Evolutionary conservation across 2,797 vertebrate genomes (phyloP).

Genomic region (Helostoma temminkii): DNA sequence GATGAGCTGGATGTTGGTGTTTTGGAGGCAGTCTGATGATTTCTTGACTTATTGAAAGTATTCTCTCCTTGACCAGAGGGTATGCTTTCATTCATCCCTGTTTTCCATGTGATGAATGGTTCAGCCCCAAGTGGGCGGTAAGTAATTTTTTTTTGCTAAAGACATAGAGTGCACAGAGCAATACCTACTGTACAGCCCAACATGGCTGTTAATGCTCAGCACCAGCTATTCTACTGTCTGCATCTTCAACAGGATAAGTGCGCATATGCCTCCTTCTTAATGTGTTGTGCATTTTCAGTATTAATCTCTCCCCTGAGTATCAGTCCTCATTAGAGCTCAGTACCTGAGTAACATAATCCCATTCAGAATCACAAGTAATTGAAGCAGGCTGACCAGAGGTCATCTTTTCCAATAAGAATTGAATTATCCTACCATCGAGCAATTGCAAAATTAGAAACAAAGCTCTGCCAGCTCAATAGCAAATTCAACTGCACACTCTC

Average conservation of each 20-base stretch:
- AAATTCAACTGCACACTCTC: slow-evolving; percentile 57
- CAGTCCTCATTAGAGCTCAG: slow-evolving; percentile 66
- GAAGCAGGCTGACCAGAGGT: slow-evolving; percentile 57
- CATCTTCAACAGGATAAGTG: slow-evolving; percentile 29
- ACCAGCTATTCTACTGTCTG: slow-evolving; percentile 11
- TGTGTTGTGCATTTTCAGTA: slow-evolving; percentile 31
- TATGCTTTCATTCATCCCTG: slow-evolving; percentile 70
- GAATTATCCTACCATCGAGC: slow-evolving; percentile 55
- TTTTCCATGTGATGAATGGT: slow-evolving; percentile 67
- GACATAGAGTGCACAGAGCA: slow-evolving; percentile 6
- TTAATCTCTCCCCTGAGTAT: slow-evolving; percentile 66
- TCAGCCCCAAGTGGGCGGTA: slow-evolving; percentile 69
- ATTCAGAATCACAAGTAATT: slow-evolving; percentile 57
- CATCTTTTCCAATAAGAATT: slow-evolving; percentile 63
- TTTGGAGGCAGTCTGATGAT: slow-evolving; percentile 75
- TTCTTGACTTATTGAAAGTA: slow-evolving; percentile 80
- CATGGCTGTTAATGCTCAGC: slow-evolving; percentile 21
- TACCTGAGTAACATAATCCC: slow-evolving; percentile 72
- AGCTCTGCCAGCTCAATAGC: slow-evolving; percentile 45
- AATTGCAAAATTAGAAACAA: slow-evolving; percentile 43
- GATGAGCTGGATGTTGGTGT: slow-evolving; percentile 71
- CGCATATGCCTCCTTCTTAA: slow-evolving; percentile 16
- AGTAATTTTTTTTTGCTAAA: slow-evolving; percentile 65
- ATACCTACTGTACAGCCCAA: slow-evolving; percentile 9
- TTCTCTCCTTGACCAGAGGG: slow-evolving; percentile 74